Evolutionary conservation across 2,888 invertebrate species (phyloP), one percentile per base, ranked within the genome.

Genomic region (Ectemnius continuus): DNA sequence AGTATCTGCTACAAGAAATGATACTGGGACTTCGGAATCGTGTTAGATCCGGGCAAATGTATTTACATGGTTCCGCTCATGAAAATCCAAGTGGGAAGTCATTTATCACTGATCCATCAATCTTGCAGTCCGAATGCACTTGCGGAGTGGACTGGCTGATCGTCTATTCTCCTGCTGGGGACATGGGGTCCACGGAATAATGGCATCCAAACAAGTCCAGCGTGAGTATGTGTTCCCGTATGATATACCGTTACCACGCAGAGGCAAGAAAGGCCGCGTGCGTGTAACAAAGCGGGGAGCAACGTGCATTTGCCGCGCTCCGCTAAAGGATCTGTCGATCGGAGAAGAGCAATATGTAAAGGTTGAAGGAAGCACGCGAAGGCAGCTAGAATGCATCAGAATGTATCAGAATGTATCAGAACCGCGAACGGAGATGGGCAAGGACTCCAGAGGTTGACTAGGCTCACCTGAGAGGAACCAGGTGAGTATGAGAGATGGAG

Each of bases 371-470:
- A 76, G 71, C 72, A 26, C 47, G 36, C 36, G 36, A 36, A 11
- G 1, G 8, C 11, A 6, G 36, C 36, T 36, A 11, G 8, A 36
- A 11, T 11, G 8, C 6, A 57, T 64, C 56, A 61, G 67, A 14
- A 16, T n/a, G n/a, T n/a, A n/a, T n/a, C n/a, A n/a, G n/a, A n/a
- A 11, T 11, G 8, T 36, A 57, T 64, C 56, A 61, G 67, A 14
- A 16, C 36, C 20, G 28, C 11, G 47, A 36, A 18, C 28, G 71
- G 61, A 70, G 65, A 73, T 26, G 65, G 28, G 59, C 63, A 65
- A 68, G 69, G 66, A 75, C 73, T 66, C 67, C 61, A 73, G 81
- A 79, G 73, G 68, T 66, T 79, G 79, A 79, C 77, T 47, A 48
- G 58, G 81, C 79, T 79, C 79, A 73, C 67, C 52, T 2, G 14